Evolutionary conservation across 2,888 invertebrate species (phyloP), one percentile per base, ranked within the genome.

Genomic region (Pristionchus entomophagus): DNA sequence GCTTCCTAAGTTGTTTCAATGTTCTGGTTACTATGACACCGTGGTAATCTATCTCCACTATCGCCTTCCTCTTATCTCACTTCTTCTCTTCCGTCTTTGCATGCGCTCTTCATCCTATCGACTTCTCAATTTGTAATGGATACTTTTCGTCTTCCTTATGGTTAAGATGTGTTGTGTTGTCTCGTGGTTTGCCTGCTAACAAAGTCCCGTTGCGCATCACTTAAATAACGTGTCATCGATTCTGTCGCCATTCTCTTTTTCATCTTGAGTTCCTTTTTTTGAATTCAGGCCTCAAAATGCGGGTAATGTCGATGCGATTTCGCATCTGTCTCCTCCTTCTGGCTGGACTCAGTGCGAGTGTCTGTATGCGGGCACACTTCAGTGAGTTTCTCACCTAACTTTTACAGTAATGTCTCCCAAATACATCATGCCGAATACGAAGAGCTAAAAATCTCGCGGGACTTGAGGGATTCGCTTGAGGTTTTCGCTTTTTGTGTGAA

Each of bases 351-450:
- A 73, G 45, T 51, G 85, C 85, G 53, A 85, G 85, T 77, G 73
- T 85, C 17, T 77, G 53, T 77, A 85, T 85, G 85, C 73, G 85
- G 22, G 51, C 85, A 22, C 85, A 85, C 35, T 56, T 85, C 77
- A 85, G 85, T 85, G 32, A 85, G 77, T 73, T 19, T 29, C 8
- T 32, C 65, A 35, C 81, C 35, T 6, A 26, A 14, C 8, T 49
- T 77, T 45, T 26, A 26, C 77, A 19, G n/a, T 77, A 77, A 77
- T 77, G n/a, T 35, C 45, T 5, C n/a, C 41, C 3, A 45, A 45
- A 45, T 8, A 22, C 5, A 59, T 59, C 59, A 22, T 59, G 1
- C 26, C 41, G 41, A 26, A 77, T n/a, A 45, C 19, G 10, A 19
- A 29, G 45, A 45, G 4, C 26, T 17, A 62, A 32, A 65, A 12